Evolutionary conservation across 2,888 invertebrate species (phyloP).

Genomic region (Himalopsyche japonica): DNA sequence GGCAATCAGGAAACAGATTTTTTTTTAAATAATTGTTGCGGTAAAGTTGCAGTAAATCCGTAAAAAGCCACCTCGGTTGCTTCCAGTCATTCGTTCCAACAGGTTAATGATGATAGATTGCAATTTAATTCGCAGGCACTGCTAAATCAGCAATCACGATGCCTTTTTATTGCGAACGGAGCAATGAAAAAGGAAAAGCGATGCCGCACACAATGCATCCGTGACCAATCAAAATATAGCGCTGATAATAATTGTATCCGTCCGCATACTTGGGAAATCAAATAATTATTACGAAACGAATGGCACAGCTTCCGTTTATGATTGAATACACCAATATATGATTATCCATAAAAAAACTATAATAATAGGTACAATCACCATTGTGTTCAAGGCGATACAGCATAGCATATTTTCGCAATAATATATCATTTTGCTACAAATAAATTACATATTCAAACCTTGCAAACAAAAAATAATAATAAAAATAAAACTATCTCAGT

Average conservation of each 20-base stretch:
- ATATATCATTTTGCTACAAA: neutral
- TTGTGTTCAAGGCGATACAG: neutral
- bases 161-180: neutral
- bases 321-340: neutral
- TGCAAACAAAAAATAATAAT: no score
- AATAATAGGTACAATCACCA: neutral
- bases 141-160: neutral
- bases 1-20: neutral
- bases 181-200: neutral
- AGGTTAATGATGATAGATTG: neutral
- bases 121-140: neutral
- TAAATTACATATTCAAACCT: neutral
- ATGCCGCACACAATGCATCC: neutral
- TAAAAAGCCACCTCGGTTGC: neutral
- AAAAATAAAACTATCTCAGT: no score
- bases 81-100: neutral
- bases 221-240: neutral
- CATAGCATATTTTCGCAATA: neutral
- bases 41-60: neutral
- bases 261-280: neutral
- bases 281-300: neutral
- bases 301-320: neutral
- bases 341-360: neutral
- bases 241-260: conserved; percentile 1
- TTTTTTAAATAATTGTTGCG: neutral